phyloP scores from a whole-genome alignment of 2,888 invertebrate species.

The Lycocerus yunnanus region DNA sequence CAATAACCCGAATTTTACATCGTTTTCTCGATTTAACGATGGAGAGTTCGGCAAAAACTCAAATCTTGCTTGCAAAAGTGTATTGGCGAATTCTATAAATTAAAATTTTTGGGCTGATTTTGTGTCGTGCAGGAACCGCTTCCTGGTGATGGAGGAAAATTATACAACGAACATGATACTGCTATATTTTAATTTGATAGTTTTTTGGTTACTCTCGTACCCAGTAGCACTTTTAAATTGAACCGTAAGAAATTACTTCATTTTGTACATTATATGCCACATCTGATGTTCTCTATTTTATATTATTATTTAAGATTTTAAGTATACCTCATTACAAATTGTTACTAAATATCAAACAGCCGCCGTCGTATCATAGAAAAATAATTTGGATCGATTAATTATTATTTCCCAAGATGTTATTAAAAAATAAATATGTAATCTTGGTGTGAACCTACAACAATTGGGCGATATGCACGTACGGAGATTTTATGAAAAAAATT shows the following conservation, averaged over 20 bases:
- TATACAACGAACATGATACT: conserved; percentile 35
- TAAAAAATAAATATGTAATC: neutral
- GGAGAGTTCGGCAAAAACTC: neutral
- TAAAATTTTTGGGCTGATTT: neutral
- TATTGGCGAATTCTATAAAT: neutral
- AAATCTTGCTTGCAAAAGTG: neutral
- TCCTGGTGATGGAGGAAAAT: conserved; percentile 11
- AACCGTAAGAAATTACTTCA: conserved; percentile 51
- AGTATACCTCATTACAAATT: neutral
- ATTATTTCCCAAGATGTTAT: neutral
- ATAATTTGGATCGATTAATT: neutral
- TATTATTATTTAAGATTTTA: neutral
- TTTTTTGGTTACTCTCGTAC: conserved; percentile 45
- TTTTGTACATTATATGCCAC: conserved; percentile 40
- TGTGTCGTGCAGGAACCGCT: conserved; percentile 30
- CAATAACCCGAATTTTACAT: neutral
- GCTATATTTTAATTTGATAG: conserved; percentile 52
- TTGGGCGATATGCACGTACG: neutral
- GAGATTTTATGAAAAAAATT: neutral
- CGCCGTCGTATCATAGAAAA: neutral
- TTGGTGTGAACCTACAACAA: neutral
- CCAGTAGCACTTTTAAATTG: conserved; percentile 54
- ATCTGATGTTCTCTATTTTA: conserved; percentile 33
- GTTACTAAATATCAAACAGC: neutral
- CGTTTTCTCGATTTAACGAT: neutral